Evolutionary conservation across 2,797 vertebrate genomes (phyloP), one percentile per base, ranked within the genome.

Genomic region (Cyprinella venusta): DNA sequence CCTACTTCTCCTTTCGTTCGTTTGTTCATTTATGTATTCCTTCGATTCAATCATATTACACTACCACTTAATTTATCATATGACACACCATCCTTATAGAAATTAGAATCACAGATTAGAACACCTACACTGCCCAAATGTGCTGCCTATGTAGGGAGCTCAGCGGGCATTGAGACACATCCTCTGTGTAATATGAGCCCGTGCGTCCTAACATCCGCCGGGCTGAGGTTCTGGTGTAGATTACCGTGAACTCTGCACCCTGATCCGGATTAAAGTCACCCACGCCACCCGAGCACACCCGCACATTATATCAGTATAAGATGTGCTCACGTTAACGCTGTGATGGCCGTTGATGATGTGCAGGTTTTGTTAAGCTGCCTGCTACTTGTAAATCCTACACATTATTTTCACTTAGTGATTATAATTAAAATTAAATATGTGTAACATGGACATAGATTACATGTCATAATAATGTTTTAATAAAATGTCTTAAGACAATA

Each of bases 211-310:
- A 82, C 82, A 85, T 86, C 84, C 76, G 75, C 70, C 61, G 68
- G 50, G 86, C 89, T 90, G 88, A 92, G 90, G 91, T 90, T 87
- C 88, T 92, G 93, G 92, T 89, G 93, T 85, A 89, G 86, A 92
- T 95, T 95, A 93, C 94, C 79, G 67, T 89, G 89, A 93, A 92
- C 92, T 91, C 88, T 92, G 90, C 90, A 90, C 90, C 89, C 89
- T 92, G 87, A 85, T 88, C 89, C 86, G 88, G 91, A 93, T 93
- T 91, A 94, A 91, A 87, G 85, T 91, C 83, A 76, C 6, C 72
- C 91, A 33, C 26, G 92, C 93, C 91, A 95, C 89, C 90, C 88
- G 93, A 94, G 92, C 90, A 92, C 80, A 82, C 21, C 50, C 74
- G 84, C 87, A 87, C 84, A 82, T 89, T 89, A 85, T 82, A 59